Evolutionary conservation across 1,140 invertebrate genomes (phyloP), one percentile per base, ranked within the genome.

Genomic region (Melipona quadrifasciata): DNA sequence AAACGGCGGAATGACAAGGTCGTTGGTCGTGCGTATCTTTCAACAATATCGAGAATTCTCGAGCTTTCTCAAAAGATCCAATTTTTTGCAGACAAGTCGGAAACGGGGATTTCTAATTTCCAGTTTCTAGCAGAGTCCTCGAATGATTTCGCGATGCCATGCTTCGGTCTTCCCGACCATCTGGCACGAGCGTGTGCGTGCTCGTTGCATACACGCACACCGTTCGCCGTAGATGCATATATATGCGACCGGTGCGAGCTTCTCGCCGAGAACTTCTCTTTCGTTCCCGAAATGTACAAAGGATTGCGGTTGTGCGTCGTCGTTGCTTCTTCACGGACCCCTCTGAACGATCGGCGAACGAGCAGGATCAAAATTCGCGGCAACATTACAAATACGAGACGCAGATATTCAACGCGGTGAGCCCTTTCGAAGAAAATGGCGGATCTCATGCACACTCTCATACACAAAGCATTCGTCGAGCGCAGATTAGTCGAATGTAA

Each of bases 381-480:
- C 39, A 70, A 77, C 74, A 61, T 86, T 77, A 82, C 57, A 67
- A 86, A 82, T 80, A 51, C 72, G 71, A 84, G 82, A 64, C 71
- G 74, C 84, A 82, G 68, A 39, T 10, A 58, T 31, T 65, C 79
- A 89, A 86, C 89, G 87, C 80, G 79, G 68, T 90, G 73, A 84
- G 92, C 93, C 92, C 92, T 93, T 93, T 87, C 87, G 87, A 92
- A 93, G 93, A 93, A 93, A 93, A 93, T 93, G 93, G 93, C 93
- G 91, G 93, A 92, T 47, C 39, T 47, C 39, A 47, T 89, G 87
- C 84, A 90, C 87, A 91, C 88, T 88, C 85, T 86, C 67, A 55
- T 86, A 91, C 89, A 91, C 89, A 91, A 90, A 91, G 89, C 91
- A 88, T 87, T 91, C 87, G 85, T 75, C 74, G 80, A 86, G 88